Base-by-base conservation (phyloP, 2,113 vertebrate genomes). In the Onychostoma macrolepis region DNA sequence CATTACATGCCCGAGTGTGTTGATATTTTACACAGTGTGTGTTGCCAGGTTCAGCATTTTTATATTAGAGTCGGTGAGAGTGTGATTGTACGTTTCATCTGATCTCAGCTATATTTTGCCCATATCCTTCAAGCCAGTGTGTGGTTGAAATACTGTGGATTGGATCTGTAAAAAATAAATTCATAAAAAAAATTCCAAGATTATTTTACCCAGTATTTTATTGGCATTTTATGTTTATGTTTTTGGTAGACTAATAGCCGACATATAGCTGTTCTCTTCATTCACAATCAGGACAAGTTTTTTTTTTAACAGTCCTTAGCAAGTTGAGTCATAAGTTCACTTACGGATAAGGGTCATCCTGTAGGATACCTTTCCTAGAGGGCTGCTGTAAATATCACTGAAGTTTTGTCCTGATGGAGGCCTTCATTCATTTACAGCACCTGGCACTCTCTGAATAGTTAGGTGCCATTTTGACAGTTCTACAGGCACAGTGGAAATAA, bases 401-500 rank as follows among this genome's bases (percentile, higher is more conserved):
- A 78, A 21, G 48, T 53, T 72, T 86, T 71, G 50, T 53, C 11
- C 63, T 58, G 8, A 58, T 58, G 48, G 63, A 72, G 15, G 45
- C 19, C 50, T 78, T 80, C 1, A 24, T 50, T 86, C 30, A 7
- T 65, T 79, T 71, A 33, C 75, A 71, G 45, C 72, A 41, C 61
- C n/a, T 58, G 28, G 33, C 77, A 12, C 41, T 81, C n/a, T 81
- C 45, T 81, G 38, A 81, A 81, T 81, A 43, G 58, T 81, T 6
- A 45, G 58, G 58, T 65, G 58, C 1, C 36, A 43, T 65, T 81
- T 26, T 45, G 56, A 43, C 56, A 43, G 79, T 81, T 80, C 24
- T 80, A 8, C 56, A 65, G 33, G n/a, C 56, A 65, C 21, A 61
- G 13, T 80, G 36, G 33, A 80, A 82, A 71, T 76, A 83, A 86